These are phyloP conservation scores for Ormia ochracea DNA, from an alignment of 2,888 invertebrate species.

Conservation along the genomic window DNA sequence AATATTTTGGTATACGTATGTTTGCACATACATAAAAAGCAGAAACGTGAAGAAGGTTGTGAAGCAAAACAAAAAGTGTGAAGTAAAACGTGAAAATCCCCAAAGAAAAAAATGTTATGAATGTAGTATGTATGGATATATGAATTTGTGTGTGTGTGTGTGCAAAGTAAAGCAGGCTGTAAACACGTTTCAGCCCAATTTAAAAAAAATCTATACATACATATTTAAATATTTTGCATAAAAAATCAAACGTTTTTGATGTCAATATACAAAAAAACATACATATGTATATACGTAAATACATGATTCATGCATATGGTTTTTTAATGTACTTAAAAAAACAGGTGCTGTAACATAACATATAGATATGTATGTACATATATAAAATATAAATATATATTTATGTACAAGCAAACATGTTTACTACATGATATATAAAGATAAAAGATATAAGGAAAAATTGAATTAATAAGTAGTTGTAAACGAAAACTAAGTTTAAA, in stretches of 20 bases:
- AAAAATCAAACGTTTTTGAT: slow-evolving; percentile 25
- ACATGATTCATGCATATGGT: too few species aligned
- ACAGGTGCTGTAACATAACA: slow-evolving; percentile 15
- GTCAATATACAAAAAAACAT: background rate
- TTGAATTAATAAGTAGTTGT: background rate
- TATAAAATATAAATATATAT: too few species aligned
- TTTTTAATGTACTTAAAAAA: too few species aligned
- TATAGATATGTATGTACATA: background rate
- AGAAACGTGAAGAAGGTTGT: slow-evolving; percentile 48
- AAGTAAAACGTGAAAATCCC: slow-evolving; percentile 29
- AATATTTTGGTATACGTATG: background rate
- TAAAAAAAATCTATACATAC: background rate
- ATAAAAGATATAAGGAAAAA: background rate
- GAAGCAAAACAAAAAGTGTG: background rate
- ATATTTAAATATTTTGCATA: background rate
- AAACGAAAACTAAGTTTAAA: background rate
- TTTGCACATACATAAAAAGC: background rate
- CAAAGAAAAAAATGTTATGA: background rate
- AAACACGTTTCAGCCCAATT: slow-evolving; percentile 27
- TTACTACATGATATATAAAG: too few species aligned
- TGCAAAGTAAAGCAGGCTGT: slow-evolving; percentile 6
- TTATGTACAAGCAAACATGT: too few species aligned
- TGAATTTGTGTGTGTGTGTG: slow-evolving; percentile 1
- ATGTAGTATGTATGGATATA: too few species aligned
- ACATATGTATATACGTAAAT: background rate